Conservation (phyloP, 2,797 vertebrate genomes). For the Sebastes steindachneri region DNA sequence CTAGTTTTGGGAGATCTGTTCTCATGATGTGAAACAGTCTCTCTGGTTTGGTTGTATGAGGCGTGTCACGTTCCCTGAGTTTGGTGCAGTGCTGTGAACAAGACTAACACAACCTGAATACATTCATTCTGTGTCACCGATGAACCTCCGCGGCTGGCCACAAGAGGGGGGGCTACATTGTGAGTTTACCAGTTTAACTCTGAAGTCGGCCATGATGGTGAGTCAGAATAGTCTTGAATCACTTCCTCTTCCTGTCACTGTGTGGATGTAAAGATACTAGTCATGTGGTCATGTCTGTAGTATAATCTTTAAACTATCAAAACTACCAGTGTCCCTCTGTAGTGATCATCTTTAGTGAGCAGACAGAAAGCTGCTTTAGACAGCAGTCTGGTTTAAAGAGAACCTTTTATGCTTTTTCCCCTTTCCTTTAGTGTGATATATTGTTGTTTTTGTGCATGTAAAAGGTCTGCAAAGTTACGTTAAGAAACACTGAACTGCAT, state of each 20-base stretch:
- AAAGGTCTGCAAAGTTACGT: too few species aligned
- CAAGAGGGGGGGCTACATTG: slow-evolving; percentile 23
- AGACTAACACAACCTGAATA: slow-evolving; percentile 18
- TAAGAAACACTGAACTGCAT: not conserved
- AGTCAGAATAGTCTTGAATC: not conserved
- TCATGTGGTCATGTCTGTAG: not conserved
- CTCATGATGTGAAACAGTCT: not conserved
- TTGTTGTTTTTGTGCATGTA: too few species aligned
- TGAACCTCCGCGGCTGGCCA: slow-evolving; percentile 15
- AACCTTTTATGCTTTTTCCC: too few species aligned
- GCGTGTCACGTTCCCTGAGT: slow-evolving; percentile 60
- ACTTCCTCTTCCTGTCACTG: not conserved
- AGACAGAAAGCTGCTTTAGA: not conserved
- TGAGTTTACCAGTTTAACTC: not conserved
- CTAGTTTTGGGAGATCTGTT: not conserved
- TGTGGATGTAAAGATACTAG: not conserved
- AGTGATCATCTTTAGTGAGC: not conserved
- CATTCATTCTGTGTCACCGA: slow-evolving; percentile 1
- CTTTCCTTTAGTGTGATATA: too few species aligned
- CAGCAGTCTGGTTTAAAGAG: not conserved
- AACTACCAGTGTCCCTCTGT: not conserved
- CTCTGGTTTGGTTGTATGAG: slow-evolving; percentile 25
- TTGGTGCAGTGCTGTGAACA: slow-evolving; percentile 32
- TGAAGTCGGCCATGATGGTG: slow-evolving; percentile 1
- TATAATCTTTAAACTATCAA: not conserved